These are phyloP conservation scores for Sebastes dallii DNA, from an alignment of 2,797 vertebrate genomes.

Conservation along the genomic window DNA sequence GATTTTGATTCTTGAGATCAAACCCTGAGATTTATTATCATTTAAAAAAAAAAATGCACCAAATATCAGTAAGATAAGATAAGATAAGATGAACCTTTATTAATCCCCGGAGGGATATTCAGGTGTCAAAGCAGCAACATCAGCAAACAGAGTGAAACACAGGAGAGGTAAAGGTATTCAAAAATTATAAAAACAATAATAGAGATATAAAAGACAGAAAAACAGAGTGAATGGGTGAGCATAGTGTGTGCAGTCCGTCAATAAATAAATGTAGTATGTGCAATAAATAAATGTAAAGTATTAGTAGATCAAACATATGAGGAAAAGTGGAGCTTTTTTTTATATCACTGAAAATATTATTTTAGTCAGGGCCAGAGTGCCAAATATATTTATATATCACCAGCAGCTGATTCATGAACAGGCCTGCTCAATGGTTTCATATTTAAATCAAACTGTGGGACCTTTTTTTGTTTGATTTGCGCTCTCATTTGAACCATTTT, in stretches of 20 bases:
- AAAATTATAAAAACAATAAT: no score
- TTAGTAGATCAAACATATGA: not conserved
- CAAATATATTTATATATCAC: not conserved
- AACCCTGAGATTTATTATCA: not conserved
- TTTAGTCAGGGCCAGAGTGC: not conserved
- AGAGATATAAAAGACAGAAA: no score
- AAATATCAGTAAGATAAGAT: not conserved
- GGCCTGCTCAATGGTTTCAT: not conserved
- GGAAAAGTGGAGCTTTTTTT: not conserved
- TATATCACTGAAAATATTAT: not conserved
- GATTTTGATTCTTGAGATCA: not conserved
- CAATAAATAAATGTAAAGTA: no score
- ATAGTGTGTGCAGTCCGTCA: no score
- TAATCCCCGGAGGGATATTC: no score
- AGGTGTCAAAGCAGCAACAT: no score
- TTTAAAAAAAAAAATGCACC: not conserved
- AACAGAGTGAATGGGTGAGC: no score
- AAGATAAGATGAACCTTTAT: no score
- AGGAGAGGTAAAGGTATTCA: no score
- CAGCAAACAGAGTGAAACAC: no score
- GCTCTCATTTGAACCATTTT: not conserved
- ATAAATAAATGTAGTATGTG: no score
- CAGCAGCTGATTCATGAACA: not conserved
- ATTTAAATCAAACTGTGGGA: not conserved
- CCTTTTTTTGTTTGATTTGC: not conserved